Evolutionary conservation across 2,888 invertebrate species (phyloP).

Genomic region (Spatulosminthurus flaviceps): DNA sequence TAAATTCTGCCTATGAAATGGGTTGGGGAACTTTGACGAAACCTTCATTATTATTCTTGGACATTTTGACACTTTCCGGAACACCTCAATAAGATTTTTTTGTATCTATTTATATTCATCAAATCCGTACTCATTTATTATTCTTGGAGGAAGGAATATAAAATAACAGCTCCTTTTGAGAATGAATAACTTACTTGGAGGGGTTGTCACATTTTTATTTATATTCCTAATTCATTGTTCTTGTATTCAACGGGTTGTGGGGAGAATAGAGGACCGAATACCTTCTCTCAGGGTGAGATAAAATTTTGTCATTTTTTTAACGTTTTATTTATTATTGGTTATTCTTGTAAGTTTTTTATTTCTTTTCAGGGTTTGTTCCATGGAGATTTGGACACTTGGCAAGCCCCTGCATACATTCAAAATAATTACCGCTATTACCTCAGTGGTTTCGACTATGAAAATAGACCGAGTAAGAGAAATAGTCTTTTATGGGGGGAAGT

Average conservation of each 20-base stretch:
- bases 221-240: neutral
- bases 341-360: neutral
- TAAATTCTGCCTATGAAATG: too few species aligned
- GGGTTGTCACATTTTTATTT: neutral
- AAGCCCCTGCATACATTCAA: neutral
- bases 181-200: neutral
- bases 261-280: neutral
- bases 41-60: too few species aligned
- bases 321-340: neutral
- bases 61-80: too few species aligned
- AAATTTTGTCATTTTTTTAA: neutral
- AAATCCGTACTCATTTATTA: too few species aligned
- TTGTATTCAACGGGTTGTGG: neutral
- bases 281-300: neutral
- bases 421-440: constrained; percentile 6
- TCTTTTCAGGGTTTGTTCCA: neutral
- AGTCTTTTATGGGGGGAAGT: neutral
- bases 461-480: neutral
- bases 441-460: constrained; percentile 2
- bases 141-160: too few species aligned
- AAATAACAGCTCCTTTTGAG: too few species aligned
- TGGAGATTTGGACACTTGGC: neutral
- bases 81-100: too few species aligned
- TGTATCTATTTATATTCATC: too few species aligned
- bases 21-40: too few species aligned